Evolutionary conservation across 2,113 vertebrate species (phyloP), one percentile per base, ranked within the genome.

Genomic region (Crotalus viridis): DNA sequence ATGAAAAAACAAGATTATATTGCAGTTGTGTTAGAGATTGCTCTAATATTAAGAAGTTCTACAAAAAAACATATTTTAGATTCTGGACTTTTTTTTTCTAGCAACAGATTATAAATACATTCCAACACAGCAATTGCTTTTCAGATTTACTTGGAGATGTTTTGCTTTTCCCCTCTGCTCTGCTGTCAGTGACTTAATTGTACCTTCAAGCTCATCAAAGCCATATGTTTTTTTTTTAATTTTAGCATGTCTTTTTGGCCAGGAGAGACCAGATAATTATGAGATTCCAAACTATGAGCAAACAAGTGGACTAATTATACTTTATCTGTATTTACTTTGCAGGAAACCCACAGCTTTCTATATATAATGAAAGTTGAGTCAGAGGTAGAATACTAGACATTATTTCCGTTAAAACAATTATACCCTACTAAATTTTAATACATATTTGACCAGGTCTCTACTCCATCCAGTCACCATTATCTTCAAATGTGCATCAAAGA

Each of bases 51-150:
- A 6, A 56, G 48, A 92, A 92, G 46, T 81, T 55, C 88, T 39
- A 51, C 26, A 21, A 89, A 89, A 69, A 85, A 92, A n/a, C 10
- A 15, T 24, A n/a, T 6, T 54, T 64, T 43, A 0, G 4, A 87
- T 2, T 33, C 52, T 88, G 2, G 54, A 10, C 64, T 95, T 93
- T 92, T 2, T 6, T 91, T 56, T 48, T 26, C 56, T 90, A 64
- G 89, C 74, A 26, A 10, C 91, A 90, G 1, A 24, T 93, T 94
- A 94, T 93, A 87, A 96, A 93, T 89, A 9, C 51, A 0, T 59
- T 81, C 91, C 0, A 86, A 13, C 1, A 12, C 56, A 95, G 85
- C 22, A 89, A 64, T 0, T 0, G 3, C 15, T 89, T 96, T 92
- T 93, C 46, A 90, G 22, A 1, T 4, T 57, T 48, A 10, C 3